Evolutionary conservation across 2,113 vertebrate genomes (phyloP), one percentile per base, ranked within the genome.

Genomic region (Patagioenas fasciata): DNA sequence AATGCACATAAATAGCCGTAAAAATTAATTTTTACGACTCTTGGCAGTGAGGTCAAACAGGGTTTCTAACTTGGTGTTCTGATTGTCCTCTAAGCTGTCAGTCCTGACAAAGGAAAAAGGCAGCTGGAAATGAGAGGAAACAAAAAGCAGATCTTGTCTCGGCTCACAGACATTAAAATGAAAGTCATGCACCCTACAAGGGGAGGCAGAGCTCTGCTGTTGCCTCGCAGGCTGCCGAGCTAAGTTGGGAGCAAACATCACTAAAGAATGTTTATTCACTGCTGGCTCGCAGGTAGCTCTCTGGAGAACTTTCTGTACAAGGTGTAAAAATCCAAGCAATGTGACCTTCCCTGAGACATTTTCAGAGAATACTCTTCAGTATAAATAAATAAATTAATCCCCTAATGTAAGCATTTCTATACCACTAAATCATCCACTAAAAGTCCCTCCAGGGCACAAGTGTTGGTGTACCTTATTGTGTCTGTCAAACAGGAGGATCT

Each of bases 231-330:
- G 51, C 61, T 91, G 70, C 78, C 9, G 57, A 78, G 34, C 53
- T 81, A 89, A 70, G 51, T 67, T 87, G 89, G 79, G 87, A 94
- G 62, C 77, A 85, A 91, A 87, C 77, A 89, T 87, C 65, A 71
- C 89, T 85, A 23, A 95, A 82, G 69, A 85, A 90, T 94, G 71
- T 94, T 93, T 93, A 82, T 94, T 96, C 88, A 84, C 77, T 8
- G 7, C 85, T 87, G 88, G 70, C 17, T 93, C 86, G 9, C 83
- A 79, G 75, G 71, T 38, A 90, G 38, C 29, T 91, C 89, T 94
- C 84, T 84, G 78, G 95, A 81, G 81, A 42, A 62, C 42, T 90
- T 47, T 50, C 77, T 80, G 38, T 58, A 72, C 69, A 58, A 80
- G 53, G 36, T 72, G 70, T 92, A 84, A 65, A 89, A 95, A 95